phyloP scores from a whole-genome alignment of 2,797 vertebrate species.

The Ciconia nigra region DNA sequence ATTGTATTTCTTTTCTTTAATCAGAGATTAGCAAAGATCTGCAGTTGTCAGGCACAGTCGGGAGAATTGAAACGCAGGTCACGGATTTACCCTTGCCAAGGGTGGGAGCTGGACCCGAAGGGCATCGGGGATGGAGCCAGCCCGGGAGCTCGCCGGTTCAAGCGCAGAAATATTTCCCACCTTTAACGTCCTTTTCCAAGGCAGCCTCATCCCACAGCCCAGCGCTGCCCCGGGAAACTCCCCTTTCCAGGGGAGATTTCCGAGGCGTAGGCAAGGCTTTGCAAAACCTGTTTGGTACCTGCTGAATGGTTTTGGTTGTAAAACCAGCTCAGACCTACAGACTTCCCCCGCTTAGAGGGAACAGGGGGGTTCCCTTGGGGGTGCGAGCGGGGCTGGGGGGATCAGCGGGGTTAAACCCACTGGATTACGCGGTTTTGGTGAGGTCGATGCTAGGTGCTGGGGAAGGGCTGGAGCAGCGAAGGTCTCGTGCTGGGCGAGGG shows the following conservation, averaged over 20 bases:
- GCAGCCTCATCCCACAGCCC: not conserved
- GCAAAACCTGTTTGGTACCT: not conserved
- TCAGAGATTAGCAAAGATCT: not conserved
- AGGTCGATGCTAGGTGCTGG: not conserved
- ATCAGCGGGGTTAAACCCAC: not conserved
- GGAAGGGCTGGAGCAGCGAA: not conserved
- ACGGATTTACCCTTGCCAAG: not conserved
- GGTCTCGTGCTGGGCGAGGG: not conserved
- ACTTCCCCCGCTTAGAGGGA: not conserved
- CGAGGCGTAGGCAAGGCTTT: not conserved
- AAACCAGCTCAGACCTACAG: not conserved
- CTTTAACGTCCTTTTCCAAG: not conserved
- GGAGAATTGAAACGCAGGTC: not conserved
- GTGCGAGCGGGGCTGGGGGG: not conserved
- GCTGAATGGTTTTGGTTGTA: not conserved
- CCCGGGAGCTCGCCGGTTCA: fast-evolving
- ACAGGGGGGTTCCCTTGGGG: fast-evolving
- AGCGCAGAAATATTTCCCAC: not conserved
- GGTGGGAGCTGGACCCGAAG: not conserved
- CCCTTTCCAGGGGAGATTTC: not conserved
- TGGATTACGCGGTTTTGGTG: fast-evolving
- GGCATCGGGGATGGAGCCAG: not conserved
- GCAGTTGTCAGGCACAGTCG: not conserved
- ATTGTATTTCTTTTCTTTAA: not conserved
- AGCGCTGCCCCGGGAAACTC: not conserved